Evolutionary conservation across 2,113 vertebrate species (phyloP).

Genomic region (Orycteropus afer): DNA sequence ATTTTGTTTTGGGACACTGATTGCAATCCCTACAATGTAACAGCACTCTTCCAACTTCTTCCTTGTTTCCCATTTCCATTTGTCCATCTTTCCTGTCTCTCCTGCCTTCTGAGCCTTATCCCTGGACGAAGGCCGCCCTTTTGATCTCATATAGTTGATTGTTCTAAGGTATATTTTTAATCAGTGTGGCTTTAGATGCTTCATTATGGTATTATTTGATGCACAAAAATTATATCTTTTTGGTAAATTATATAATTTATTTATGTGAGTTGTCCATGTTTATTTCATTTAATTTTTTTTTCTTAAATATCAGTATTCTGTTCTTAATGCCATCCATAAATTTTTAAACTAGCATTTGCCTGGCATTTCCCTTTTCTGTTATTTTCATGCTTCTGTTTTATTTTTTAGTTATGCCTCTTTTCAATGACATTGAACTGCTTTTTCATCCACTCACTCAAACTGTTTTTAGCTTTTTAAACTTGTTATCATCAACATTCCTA

Average conservation of each 20-base stretch:
- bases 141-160: no score
- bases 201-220: neutral
- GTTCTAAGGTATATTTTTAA: neutral
- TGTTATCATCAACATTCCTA: neutral
- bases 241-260: neutral
- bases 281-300: constrained; percentile 37
- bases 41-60: no score
- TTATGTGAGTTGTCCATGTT: neutral
- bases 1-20: no score
- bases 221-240: neutral
- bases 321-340: neutral
- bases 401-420: constrained; percentile 26
- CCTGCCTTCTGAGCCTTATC: no score
- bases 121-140: no score
- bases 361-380: neutral
- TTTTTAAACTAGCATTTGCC: neutral
- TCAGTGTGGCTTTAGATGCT: constrained; percentile 1
- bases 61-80: no score
- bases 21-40: no score
- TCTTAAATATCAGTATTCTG: constrained; percentile 32
- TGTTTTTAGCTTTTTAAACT: neutral
- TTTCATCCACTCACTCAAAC: neutral
- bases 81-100: no score
- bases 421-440: neutral
- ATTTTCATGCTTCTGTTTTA: constrained; percentile 29